Conservation (phyloP, 2,888 invertebrate species). For the Cephus runcator region DNA sequence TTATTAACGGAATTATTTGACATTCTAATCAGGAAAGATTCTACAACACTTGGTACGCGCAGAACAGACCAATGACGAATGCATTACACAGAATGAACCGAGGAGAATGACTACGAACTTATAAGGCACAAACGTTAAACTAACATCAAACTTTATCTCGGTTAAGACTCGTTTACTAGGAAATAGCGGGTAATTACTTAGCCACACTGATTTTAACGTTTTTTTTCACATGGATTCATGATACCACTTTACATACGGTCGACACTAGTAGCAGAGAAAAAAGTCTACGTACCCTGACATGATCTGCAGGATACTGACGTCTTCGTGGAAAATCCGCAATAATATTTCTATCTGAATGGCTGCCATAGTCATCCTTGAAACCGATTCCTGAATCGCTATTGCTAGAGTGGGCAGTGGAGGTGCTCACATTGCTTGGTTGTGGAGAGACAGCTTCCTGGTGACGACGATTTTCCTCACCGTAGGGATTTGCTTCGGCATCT, state of each 20-base stretch:
- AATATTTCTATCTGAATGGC: slow-evolving; percentile 83
- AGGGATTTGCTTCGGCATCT: slow-evolving; percentile 50
- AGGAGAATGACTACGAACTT: background rate
- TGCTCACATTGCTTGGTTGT: slow-evolving; percentile 85
- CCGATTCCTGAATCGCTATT: slow-evolving; percentile 97
- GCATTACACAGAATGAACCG: background rate
- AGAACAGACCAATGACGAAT: background rate
- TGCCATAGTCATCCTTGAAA: slow-evolving; percentile 88
- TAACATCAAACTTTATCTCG: background rate
- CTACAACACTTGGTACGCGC: background rate
- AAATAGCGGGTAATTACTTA: background rate
- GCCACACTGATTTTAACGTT: background rate
- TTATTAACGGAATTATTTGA: background rate
- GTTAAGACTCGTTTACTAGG: background rate
- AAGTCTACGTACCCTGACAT: background rate
- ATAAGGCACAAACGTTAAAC: background rate
- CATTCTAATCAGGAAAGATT: background rate
- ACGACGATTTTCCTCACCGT: slow-evolving; percentile 43
- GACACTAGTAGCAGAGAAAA: background rate
- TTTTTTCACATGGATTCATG: background rate
- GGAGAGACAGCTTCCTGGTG: slow-evolving; percentile 70
- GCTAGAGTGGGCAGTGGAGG: slow-evolving; percentile 84
- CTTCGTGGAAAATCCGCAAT: slow-evolving; percentile 78
- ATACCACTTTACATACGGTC: background rate
- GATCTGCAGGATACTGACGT: slow-evolving; percentile 33